Evolutionary conservation across 2,113 vertebrate genomes (phyloP).

Genomic region (Paratilapia polleni): DNA sequence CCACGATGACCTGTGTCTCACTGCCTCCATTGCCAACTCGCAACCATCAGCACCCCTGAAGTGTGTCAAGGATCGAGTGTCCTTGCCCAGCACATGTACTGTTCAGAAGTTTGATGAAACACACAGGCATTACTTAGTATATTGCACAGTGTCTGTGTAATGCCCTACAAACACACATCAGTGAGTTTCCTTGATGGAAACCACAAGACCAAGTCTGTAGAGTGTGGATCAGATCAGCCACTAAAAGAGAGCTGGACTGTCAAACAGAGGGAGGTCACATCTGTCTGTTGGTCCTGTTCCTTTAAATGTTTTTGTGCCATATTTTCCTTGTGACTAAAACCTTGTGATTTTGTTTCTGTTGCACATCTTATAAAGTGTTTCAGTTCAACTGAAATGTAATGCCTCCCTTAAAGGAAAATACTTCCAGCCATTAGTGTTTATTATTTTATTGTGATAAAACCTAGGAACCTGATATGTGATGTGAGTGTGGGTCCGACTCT

Average conservation of each 20-base stretch:
- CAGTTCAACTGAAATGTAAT: neutral
- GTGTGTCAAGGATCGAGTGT: conserved; percentile 47
- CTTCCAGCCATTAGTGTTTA: neutral
- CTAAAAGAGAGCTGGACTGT: conserved; percentile 18
- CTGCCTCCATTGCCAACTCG: conserved; percentile 5
- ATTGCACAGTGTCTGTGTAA: neutral
- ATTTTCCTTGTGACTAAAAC: neutral
- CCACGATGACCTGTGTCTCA: conserved; percentile 44
- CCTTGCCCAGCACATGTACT: neutral
- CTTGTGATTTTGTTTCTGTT: neutral
- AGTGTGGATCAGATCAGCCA: neutral
- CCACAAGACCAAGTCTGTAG: neutral
- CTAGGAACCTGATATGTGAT: neutral
- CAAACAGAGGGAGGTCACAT: neutral
- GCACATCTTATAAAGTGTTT: neutral
- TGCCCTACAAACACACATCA: neutral
- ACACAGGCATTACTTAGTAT: neutral
- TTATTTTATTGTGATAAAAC: neutral
- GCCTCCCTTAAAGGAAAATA: neutral
- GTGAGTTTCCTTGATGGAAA: conserved; percentile 16
- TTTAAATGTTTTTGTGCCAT: neutral
- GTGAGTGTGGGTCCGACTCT: neutral
- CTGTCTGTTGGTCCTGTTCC: neutral
- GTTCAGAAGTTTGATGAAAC: neutral
- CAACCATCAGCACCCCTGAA: conserved; percentile 1